A percentile compares a stretch with the other conserved stretches of the same genome.
Evolutionary conservation across 2,113 vertebrate genomes (phyloP).

Genomic region (Tamias sibiricus): DNA sequence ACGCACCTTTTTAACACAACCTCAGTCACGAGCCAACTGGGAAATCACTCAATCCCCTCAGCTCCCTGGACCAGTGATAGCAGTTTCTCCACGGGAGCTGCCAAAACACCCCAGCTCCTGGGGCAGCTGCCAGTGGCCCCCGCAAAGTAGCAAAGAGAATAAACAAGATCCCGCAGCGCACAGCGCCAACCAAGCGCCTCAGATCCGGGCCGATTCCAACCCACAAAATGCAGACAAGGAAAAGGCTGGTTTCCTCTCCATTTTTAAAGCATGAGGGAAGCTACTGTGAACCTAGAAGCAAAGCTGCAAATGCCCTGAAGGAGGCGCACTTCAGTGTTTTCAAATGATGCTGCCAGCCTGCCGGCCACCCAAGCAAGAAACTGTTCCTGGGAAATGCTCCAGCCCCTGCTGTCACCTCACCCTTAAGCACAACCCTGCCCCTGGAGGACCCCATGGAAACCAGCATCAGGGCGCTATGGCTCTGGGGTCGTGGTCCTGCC

Average conservation of each 20-base stretch:
- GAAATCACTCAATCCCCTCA: background rate
- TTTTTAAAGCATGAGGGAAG: constrained; percentile 34
- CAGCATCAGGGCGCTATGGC: background rate
- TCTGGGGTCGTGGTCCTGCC: constrained; percentile 60
- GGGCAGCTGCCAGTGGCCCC: background rate
- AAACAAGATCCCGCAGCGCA: fast-evolving
- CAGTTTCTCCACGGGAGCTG: constrained; percentile 37
- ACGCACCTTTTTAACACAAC: background rate
- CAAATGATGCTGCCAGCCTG: constrained; percentile 78
- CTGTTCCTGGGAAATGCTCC: constrained; percentile 88
- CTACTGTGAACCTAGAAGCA: constrained; percentile 4
- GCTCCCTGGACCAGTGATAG: background rate
- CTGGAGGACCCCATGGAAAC: constrained; percentile 57
- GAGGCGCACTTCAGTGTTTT: constrained; percentile 78
- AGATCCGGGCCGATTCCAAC: background rate
- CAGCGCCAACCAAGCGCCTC: background rate
- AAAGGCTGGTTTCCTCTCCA: background rate
- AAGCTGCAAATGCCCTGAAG: constrained; percentile 82
- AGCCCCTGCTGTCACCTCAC: constrained; percentile 44
- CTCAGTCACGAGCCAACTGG: background rate
- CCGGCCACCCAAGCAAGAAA: constrained; percentile 82
- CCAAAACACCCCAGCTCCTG: constrained; percentile 29
- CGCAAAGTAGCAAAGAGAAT: background rate
- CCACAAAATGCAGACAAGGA: constrained; percentile 13
- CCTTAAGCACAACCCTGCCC: background rate